Conservation (phyloP, 2,797 vertebrate species). For the Molothrus aeneus region DNA sequence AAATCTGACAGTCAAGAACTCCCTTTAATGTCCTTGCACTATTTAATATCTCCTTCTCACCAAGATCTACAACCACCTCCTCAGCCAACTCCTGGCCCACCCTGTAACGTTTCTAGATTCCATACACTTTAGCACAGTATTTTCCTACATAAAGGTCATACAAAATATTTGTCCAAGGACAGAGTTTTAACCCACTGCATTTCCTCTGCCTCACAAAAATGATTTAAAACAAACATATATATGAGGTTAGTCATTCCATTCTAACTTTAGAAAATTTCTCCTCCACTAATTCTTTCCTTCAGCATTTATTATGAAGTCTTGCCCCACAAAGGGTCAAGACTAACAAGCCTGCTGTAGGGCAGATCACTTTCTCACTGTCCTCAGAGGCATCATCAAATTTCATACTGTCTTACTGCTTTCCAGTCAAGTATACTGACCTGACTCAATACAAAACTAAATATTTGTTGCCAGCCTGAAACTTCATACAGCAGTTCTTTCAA, state of each 20-base stretch:
- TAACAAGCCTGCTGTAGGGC: neutral
- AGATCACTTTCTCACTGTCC: conserved; percentile 2
- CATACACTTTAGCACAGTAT: neutral
- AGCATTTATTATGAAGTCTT: neutral
- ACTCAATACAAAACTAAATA: neutral
- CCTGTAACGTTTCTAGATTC: neutral
- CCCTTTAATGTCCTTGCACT: neutral
- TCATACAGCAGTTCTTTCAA: neutral
- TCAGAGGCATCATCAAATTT: conserved; percentile 27
- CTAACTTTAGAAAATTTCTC: neutral
- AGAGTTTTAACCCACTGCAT: neutral
- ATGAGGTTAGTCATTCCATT: neutral
- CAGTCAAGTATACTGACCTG: neutral
- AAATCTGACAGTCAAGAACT: neutral
- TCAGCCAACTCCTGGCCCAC: neutral
- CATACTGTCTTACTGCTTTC: neutral
- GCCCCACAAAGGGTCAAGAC: neutral
- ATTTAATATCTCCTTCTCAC: neutral
- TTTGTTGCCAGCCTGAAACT: neutral
- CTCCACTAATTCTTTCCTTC: neutral
- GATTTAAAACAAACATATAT: neutral
- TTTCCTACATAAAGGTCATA: neutral
- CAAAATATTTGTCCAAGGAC: conserved; percentile 16
- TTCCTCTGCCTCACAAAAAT: neutral
- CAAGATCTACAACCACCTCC: neutral